Percentiles rank a stretch among this genome's conserved stretches.
These are phyloP conservation scores for Anarhynchus alexandrinus DNA, from an alignment of 2,113 vertebrate species.

Conservation along the genomic window DNA sequence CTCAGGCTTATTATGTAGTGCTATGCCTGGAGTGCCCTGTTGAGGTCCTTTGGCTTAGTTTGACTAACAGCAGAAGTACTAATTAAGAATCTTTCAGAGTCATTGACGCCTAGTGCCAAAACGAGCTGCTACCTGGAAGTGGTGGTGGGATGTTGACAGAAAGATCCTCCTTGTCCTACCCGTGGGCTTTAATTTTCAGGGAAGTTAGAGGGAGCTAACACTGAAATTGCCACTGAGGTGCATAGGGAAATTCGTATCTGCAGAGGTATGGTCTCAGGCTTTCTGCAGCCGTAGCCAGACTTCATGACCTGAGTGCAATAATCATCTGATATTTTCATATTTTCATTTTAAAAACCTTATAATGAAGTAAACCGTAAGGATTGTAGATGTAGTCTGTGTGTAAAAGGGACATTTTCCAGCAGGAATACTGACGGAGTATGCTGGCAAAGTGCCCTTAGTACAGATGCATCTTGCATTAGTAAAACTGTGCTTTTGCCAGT, in stretches of 20 bases:
- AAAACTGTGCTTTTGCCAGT: slow-evolving; percentile 4
- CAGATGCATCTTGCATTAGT: neutral
- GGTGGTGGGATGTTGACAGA: neutral
- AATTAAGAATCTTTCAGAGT: neutral
- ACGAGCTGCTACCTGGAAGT: neutral
- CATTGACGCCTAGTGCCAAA: neutral
- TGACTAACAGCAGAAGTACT: neutral
- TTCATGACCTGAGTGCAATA: neutral
- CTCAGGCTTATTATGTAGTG: neutral
- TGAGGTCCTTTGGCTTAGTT: neutral
- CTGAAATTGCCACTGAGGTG: neutral
- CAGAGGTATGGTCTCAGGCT: neutral
- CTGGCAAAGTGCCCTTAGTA: slow-evolving; percentile 15
- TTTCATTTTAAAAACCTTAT: neutral
- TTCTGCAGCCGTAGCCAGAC: neutral
- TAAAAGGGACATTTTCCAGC: neutral
- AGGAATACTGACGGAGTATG: neutral
- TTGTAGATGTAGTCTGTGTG: neutral
- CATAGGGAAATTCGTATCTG: neutral
- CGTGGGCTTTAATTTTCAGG: neutral
- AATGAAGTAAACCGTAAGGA: neutral
- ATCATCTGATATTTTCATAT: neutral
- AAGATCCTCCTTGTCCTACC: neutral
- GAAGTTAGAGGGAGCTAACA: neutral
- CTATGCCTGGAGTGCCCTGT: fast-evolving